phyloP scores from a whole-genome alignment of 2,888 invertebrate genomes.

The Pollenia angustigena region DNA sequence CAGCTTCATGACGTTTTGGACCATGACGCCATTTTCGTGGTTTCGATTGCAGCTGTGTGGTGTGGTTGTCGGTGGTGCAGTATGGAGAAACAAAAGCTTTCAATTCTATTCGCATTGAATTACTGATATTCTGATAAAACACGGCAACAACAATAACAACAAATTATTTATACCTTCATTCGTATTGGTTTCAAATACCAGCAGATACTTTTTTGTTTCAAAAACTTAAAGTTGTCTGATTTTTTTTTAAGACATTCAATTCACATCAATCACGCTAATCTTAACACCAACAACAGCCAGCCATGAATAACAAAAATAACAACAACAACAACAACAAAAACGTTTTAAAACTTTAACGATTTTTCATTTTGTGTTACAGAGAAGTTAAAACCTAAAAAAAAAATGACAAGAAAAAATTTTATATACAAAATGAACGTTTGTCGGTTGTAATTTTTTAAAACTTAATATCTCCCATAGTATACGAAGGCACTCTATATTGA shows the following conservation, averaged over 20 bases:
- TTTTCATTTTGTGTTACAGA: slow-evolving; percentile 60
- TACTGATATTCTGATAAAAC: slow-evolving; percentile 69
- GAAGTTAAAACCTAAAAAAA: slow-evolving; percentile 30
- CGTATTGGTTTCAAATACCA: slow-evolving; percentile 67
- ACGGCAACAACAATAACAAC: slow-evolving; percentile 13
- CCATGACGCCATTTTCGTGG: slow-evolving; percentile 75
- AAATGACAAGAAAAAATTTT: slow-evolving; percentile 1
- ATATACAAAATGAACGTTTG: slow-evolving; percentile 65
- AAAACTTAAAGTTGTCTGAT: slow-evolving; percentile 46
- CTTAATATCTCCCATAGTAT: slow-evolving; percentile 45
- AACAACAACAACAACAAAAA: background rate
- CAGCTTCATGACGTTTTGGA: slow-evolving; percentile 73
- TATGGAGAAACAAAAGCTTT: slow-evolving; percentile 46
- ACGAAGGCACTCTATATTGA: background rate
- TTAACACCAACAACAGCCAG: slow-evolving; percentile 67
- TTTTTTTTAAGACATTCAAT: slow-evolving; percentile 64
- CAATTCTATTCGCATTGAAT: slow-evolving; percentile 71
- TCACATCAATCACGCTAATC: slow-evolving; percentile 74
- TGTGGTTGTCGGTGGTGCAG: slow-evolving; percentile 14
- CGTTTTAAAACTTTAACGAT: slow-evolving; percentile 35
- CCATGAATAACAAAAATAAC: slow-evolving; percentile 12
- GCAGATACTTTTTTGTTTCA: slow-evolving; percentile 42
- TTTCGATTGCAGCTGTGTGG: slow-evolving; percentile 76
- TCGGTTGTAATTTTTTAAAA: slow-evolving; percentile 24
- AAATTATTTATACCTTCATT: slow-evolving; percentile 39